phyloP scores from a whole-genome alignment of 1,140 invertebrate species.

The Campoletis sonorensis region DNA sequence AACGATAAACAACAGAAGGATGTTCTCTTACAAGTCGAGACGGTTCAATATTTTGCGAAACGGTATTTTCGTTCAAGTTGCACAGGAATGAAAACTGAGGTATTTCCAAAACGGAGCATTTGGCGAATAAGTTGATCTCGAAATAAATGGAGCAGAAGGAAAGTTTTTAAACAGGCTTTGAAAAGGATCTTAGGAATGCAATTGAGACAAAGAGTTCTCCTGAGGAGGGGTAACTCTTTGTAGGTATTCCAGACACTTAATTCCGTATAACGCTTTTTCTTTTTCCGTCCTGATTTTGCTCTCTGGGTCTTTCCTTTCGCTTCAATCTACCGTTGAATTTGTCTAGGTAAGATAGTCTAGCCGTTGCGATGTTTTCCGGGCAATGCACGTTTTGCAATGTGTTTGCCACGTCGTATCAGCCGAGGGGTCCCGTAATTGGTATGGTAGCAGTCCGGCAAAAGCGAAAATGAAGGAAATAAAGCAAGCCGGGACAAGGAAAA shows the following conservation, averaged over 20 bases:
- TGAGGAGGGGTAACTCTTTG: neutral
- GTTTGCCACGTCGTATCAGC: slow-evolving; percentile 10
- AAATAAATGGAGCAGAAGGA: neutral
- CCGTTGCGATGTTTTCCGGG: neutral
- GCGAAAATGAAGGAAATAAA: slow-evolving; percentile 28
- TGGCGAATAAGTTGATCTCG: neutral
- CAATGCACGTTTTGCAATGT: neutral
- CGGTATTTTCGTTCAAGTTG: neutral
- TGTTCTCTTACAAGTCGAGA: neutral
- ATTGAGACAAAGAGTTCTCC: slow-evolving; percentile 6
- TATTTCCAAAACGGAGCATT: neutral
- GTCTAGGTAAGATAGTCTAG: neutral
- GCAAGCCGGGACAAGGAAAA: neutral
- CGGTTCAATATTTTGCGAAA: neutral
- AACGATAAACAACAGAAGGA: neutral
- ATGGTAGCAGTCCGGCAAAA: slow-evolving; percentile 27
- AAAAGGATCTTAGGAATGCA: neutral
- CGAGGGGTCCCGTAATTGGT: slow-evolving; percentile 29
- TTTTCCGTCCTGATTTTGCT: slow-evolving; percentile 31
- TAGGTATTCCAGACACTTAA: slow-evolving; percentile 14
- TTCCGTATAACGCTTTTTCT: slow-evolving; percentile 28
- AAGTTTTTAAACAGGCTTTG: neutral
- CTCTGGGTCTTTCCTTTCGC: neutral
- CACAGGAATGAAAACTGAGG: neutral
- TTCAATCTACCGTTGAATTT: neutral